A percentile compares a stretch with the other conserved stretches of the same genome.
Conservation (phyloP, 1,140 invertebrate species). For the Laodelphax striatellus region DNA sequence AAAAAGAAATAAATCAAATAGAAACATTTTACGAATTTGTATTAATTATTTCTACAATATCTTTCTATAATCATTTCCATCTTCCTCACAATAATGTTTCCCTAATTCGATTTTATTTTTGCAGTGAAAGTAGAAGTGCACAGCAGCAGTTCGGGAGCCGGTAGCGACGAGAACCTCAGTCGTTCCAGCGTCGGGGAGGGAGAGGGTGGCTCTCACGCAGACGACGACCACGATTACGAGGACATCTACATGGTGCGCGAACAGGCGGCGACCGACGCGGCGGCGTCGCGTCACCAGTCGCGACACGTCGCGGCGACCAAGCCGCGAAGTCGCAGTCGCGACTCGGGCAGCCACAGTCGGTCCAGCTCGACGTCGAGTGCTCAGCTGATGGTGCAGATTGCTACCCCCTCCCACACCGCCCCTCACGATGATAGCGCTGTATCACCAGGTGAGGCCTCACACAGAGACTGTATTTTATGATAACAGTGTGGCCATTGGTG, state of each 20-base stretch:
- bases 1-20: too few species aligned
- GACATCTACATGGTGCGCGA: slow-evolving; percentile 56
- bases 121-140: slow-evolving; percentile 53
- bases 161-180: slow-evolving; percentile 44
- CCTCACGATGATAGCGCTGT: slow-evolving; percentile 5
- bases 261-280: slow-evolving; percentile 27
- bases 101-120: too few species aligned
- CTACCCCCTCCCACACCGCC: not conserved
- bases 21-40: too few species aligned
- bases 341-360: slow-evolving; percentile 56
- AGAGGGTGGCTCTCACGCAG: slow-evolving; percentile 33
- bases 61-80: too few species aligned
- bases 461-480: too few species aligned
- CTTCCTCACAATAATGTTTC: too few species aligned
- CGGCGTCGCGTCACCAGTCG: not conserved
- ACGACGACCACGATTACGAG: slow-evolving; percentile 57
- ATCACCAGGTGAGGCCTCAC: slow-evolving; percentile 11
- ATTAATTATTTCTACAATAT: too few species aligned
- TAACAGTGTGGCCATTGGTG: too few species aligned
- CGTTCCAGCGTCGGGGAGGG: slow-evolving; percentile 37
- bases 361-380: slow-evolving; percentile 39
- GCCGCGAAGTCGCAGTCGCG: slow-evolving; percentile 31
- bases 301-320: slow-evolving; percentile 40
- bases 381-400: slow-evolving; percentile 25
- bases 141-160: slow-evolving; percentile 40